Base-by-base conservation (phyloP, 2,888 invertebrate genomes). In the Danaus chrysippus region DNA sequence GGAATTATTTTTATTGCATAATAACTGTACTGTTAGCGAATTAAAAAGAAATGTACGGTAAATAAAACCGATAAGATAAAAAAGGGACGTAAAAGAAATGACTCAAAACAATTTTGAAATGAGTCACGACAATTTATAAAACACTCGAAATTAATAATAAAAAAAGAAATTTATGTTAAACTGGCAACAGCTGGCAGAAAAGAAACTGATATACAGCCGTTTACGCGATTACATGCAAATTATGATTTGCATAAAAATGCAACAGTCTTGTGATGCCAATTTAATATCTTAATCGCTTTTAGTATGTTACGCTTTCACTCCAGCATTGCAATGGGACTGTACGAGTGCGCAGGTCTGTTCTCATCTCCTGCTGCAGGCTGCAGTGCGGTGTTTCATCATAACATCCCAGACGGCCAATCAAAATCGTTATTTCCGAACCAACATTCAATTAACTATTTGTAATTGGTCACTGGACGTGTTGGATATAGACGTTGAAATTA, bases 361-460 rank as follows among this genome's bases (percentile, higher is more conserved):
- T 42, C 49, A 52, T 19, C 46, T 42, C 54, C 49, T 11, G 49
- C n/a, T 13, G n/a, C n/a, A 49, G 49, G 17, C 49, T 66, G 61
- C 54, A 59, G 54, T 61, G 57, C 61, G 58, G 56, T 64, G 57
- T 58, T 41, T 56, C 53, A 70, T 68, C 71, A 71, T 70, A 73
- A 70, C 69, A 66, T 75, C 70, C 73, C 71, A 76, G 76, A 71
- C 81, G 86, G 84, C 87, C 84, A 87, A 81, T 73, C 78, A 81
- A 83, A 88, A 74, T 71, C 68, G 69, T 72, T 71, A 74, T 88
- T 86, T 89, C 88, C 89, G 83, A 82, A 79, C 76, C 73, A 76
- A 67, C 68, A 67, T 67, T 68, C 68, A 63, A 68, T 62, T 61
- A 63, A 60, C 64, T 68, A 65, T 62, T 63, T 59, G 60, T 65